Evolutionary conservation across 2,888 invertebrate species (phyloP).

Genomic region (Empis livida): DNA sequence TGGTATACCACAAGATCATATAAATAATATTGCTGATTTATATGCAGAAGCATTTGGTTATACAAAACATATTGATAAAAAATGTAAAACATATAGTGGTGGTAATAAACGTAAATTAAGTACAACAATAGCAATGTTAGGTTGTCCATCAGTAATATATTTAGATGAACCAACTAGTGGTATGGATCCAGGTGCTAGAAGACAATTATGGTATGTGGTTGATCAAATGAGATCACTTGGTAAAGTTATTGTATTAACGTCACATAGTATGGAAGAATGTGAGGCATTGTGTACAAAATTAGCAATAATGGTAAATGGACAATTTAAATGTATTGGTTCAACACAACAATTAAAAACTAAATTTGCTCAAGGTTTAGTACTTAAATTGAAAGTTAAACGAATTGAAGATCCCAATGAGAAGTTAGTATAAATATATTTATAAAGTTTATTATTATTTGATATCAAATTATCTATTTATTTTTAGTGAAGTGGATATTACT

Average conservation of each 20-base stretch:
- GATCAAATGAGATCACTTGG: constrained; percentile 54
- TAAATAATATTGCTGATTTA: constrained; percentile 23
- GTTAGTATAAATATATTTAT: too few species aligned
- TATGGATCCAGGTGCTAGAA: constrained; percentile 40
- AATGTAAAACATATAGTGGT: constrained; percentile 50
- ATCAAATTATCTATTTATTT: too few species aligned
- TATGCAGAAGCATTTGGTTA: constrained; percentile 46
- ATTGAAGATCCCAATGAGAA: too few species aligned
- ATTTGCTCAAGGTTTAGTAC: constrained; percentile 39
- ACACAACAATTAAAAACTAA: constrained; percentile 65
- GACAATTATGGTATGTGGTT: constrained; percentile 68
- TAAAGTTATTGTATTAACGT: constrained; percentile 65
- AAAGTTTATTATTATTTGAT: too few species aligned
- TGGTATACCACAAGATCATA: constrained; percentile 40
- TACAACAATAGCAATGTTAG: constrained; percentile 56
- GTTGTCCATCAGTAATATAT: constrained; percentile 53
- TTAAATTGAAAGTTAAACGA: constrained; percentile 33
- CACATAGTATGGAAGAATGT: constrained; percentile 79
- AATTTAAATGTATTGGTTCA: constrained; percentile 52
- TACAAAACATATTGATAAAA: constrained; percentile 46
- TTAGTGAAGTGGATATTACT: too few species aligned
- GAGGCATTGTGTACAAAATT: constrained; percentile 61
- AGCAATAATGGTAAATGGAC: constrained; percentile 63
- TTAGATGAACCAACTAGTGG: constrained; percentile 55
- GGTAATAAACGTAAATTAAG: constrained; percentile 63